Evolutionary conservation across 1,140 invertebrate genomes (phyloP), one percentile per base, ranked within the genome.

Genomic region (Formica exsecta): DNA sequence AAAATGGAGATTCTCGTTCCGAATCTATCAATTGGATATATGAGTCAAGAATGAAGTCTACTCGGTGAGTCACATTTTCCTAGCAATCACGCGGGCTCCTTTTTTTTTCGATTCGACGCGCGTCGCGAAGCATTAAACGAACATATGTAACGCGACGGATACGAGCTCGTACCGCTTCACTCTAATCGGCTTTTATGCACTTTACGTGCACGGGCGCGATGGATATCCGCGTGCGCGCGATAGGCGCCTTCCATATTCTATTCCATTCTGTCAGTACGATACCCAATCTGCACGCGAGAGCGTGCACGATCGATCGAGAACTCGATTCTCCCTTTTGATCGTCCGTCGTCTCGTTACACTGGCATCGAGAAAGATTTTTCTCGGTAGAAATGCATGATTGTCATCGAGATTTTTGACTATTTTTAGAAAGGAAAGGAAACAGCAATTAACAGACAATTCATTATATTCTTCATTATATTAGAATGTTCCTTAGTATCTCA

Each of bases 261-360:
- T 81, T 85, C 62, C 48, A 54, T 84, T 84, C 51, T 51, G 61
- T 62, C 70, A 85, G 66, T 68, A 83, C 41, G 85, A 86, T 84
- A 79, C 38, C 57, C 79, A 87, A 90, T 87, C 86, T 80, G 86
- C 75, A 76, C 64, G 73, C 75, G 64, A 89, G 59, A 89, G n/a
- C 48, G 19, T 48, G 41, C 68, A 61, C 80, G 85, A 90, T 90
- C 80, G 51, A 68, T 62, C 59, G 38, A 57, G 71, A 65, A 85
- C 79, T 90, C 85, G 85, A 89, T 90, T 90, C 54, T 19, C 9
- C 51, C 66, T 64, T 90, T 89, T 89, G 57, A 90, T 87, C 77
- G 59, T 51, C 19, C 41, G 70, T 66, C 13, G 62, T 54, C 16
- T 51, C 48, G 48, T 86, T 48, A 86, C 86, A 89, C 71, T 54